Evolutionary conservation across 2,888 invertebrate genomes (phyloP).

Genomic region (Charanyca ferruginea): DNA sequence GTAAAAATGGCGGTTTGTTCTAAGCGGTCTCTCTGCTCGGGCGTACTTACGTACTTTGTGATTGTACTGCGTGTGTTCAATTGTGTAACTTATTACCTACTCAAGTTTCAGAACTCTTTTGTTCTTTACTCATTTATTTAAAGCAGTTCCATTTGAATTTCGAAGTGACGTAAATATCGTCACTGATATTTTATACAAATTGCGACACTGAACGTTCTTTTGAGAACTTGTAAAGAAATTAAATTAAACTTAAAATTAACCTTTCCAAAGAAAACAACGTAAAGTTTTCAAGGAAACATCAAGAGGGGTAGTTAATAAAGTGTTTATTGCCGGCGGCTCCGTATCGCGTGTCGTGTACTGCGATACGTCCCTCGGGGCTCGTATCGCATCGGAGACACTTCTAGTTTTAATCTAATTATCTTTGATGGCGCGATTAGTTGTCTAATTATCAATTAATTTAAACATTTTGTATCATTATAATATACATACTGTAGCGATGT

Average conservation of each 20-base stretch:
- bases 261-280: constrained; percentile 34
- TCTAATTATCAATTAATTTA: constrained; percentile 15
- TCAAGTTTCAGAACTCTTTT: not conserved
- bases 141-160: constrained; percentile 9
- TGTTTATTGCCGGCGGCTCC: constrained; percentile 56
- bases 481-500: not conserved
- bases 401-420: constrained; percentile 59
- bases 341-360: constrained; percentile 57
- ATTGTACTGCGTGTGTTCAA: too few species aligned
- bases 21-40: too few species aligned
- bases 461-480: not conserved
- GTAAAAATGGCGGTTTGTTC: too few species aligned
- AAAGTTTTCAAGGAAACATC: constrained; percentile 48
- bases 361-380: constrained; percentile 53
- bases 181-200: constrained; percentile 3
- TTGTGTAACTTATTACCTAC: too few species aligned
- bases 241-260: constrained; percentile 41
- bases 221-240: constrained; percentile 10
- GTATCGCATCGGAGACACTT: constrained; percentile 38
- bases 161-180: not conserved
- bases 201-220: not conserved
- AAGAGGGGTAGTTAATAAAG: constrained; percentile 51
- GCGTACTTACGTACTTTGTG: too few species aligned
- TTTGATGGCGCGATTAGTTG: constrained; percentile 36
- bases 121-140: not conserved